Conservation (phyloP, 2,888 invertebrate species). For the Drosophila nigritarsus region DNA sequence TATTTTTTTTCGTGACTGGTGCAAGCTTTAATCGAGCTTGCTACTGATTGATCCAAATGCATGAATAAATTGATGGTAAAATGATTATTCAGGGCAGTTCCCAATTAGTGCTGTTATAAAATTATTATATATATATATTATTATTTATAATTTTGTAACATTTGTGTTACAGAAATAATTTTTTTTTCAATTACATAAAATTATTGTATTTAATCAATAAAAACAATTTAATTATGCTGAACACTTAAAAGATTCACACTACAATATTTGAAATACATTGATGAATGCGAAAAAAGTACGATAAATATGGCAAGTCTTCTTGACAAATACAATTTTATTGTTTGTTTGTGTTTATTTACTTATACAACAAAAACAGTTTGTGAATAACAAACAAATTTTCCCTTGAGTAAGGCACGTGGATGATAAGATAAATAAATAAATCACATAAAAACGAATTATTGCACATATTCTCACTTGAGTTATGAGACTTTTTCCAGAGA, state of each 20-base stretch:
- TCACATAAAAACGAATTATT: background rate
- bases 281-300: background rate
- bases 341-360: background rate
- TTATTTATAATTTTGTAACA: background rate
- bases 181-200: background rate
- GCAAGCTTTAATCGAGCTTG: too few species aligned
- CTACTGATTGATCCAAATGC: background rate
- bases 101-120: background rate
- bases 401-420: constrained; percentile 1
- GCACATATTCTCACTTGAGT: background rate
- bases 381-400: constrained; percentile 5
- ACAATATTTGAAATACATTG: background rate
- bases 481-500: constrained; percentile 2
- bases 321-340: background rate
- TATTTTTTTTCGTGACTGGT: background rate
- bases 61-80: background rate
- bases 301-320: background rate
- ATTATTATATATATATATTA: background rate
- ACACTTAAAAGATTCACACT: background rate
- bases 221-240: background rate
- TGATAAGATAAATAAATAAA: constrained; percentile 14
- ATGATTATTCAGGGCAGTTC: background rate
- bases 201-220: background rate
- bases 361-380: background rate
- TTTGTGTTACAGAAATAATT: background rate